These are phyloP conservation scores for Dusona sp. DNA, from an alignment of 2,888 invertebrate genomes.

Conservation along the genomic window DNA sequence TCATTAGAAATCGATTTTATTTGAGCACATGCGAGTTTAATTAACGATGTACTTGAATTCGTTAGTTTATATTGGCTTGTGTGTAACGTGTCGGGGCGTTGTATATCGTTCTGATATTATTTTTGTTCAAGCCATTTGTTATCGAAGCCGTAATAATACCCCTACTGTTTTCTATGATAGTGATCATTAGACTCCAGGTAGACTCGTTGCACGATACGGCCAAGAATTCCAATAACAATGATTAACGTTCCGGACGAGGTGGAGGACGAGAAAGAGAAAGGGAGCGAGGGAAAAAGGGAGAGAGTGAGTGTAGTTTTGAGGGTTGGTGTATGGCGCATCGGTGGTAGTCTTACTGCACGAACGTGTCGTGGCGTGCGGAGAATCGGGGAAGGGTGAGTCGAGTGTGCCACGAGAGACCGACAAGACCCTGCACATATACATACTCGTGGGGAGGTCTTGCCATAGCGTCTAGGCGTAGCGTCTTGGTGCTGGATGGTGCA, in stretches of 20 bases:
- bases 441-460: neutral
- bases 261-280: conserved; percentile 50
- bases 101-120: conserved; percentile 49
- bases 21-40: neutral
- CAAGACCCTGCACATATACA: conserved; percentile 54
- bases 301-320: conserved; percentile 64
- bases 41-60: neutral
- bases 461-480: conserved; percentile 1
- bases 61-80: conserved; percentile 7
- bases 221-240: conserved; percentile 76
- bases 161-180: conserved; percentile 63
- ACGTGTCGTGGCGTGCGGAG: conserved; percentile 65
- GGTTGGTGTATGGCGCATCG: conserved; percentile 67
- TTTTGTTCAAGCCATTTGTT: conserved; percentile 59
- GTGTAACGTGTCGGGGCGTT: conserved; percentile 22
- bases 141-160: conserved; percentile 54
- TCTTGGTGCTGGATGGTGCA: conserved; percentile 44
- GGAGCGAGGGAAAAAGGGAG: conserved; percentile 37
- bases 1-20: neutral
- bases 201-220: conserved; percentile 64
- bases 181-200: conserved; percentile 62
- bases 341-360: conserved; percentile 63
- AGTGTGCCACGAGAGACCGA: conserved; percentile 62
- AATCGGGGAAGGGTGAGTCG: conserved; percentile 54
- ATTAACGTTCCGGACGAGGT: conserved; percentile 75